Evolutionary conservation across 2,113 vertebrate species (phyloP).

Genomic region (Mesembrinibis cayennensis): DNA sequence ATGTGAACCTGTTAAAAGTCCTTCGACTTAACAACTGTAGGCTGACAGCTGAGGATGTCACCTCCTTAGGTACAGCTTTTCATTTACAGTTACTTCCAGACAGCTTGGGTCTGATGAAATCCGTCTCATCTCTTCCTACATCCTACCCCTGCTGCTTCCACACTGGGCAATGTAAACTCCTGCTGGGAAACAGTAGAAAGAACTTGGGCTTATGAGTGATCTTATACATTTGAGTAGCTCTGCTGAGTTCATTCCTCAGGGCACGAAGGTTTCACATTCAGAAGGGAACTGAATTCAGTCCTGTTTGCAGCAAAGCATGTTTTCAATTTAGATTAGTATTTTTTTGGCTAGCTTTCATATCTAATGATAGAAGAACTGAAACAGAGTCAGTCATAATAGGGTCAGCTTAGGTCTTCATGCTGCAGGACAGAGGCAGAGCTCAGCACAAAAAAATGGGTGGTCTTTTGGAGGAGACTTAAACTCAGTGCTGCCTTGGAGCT

Average conservation of each 20-base stretch:
- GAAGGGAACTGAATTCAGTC: neutral
- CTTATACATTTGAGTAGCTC: neutral
- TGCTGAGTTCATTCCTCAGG: neutral
- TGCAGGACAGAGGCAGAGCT: neutral
- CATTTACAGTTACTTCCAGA: neutral
- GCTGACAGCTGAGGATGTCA: constrained; percentile 77
- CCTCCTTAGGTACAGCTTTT: constrained; percentile 77
- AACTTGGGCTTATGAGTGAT: neutral
- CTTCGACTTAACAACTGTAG: constrained; percentile 83
- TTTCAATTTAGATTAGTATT: neutral
- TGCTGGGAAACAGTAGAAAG: neutral
- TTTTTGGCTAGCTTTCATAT: neutral
- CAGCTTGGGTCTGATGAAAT: neutral
- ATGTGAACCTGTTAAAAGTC: constrained; percentile 72
- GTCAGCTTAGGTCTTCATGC: neutral
- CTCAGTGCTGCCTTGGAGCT: neutral
- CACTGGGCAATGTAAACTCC: neutral
- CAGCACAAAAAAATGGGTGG: neutral
- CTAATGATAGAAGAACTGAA: neutral
- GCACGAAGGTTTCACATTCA: neutral
- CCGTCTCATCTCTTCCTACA: neutral
- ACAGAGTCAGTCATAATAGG: neutral
- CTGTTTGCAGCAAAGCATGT: neutral
- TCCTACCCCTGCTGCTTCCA: neutral
- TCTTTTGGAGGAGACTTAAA: neutral